Conservation (phyloP, 2,888 invertebrate genomes). For the Anthoptus insignis region DNA sequence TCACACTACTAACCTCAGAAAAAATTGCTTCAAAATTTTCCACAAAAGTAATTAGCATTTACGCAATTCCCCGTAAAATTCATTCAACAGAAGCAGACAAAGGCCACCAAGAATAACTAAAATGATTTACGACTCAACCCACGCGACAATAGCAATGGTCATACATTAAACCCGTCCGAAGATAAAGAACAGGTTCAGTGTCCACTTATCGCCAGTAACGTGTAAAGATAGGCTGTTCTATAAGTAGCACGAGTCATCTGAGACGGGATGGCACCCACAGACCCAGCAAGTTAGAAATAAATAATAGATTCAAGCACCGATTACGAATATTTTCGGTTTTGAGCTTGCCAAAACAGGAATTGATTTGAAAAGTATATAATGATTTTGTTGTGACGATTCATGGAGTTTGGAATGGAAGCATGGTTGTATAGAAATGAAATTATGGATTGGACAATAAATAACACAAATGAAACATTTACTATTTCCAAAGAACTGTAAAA, state of each 20-base stretch:
- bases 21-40: neutral
- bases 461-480: too few species aligned
- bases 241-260: slow-evolving; percentile 14
- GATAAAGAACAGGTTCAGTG: slow-evolving; percentile 32
- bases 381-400: too few species aligned
- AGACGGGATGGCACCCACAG: slow-evolving; percentile 23
- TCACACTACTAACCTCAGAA: too few species aligned
- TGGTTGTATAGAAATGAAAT: too few species aligned
- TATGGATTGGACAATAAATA: too few species aligned
- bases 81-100: slow-evolving; percentile 1
- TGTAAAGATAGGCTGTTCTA: slow-evolving; percentile 17
- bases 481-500: too few species aligned
- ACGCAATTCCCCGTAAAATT: neutral
- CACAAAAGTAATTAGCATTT: neutral
- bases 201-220: slow-evolving; percentile 28
- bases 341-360: too few species aligned
- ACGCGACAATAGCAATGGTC: neutral
- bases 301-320: too few species aligned
- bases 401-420: too few species aligned
- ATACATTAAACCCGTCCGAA: slow-evolving; percentile 3
- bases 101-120: slow-evolving; percentile 21
- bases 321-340: too few species aligned
- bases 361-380: too few species aligned
- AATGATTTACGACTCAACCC: slow-evolving; percentile 19
- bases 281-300: neutral